Percentiles rank a stretch among this genome's conserved stretches.
These are phyloP conservation scores for Saccostrea glomerata DNA, from an alignment of 1,140 invertebrate species.

Conservation along the genomic window DNA sequence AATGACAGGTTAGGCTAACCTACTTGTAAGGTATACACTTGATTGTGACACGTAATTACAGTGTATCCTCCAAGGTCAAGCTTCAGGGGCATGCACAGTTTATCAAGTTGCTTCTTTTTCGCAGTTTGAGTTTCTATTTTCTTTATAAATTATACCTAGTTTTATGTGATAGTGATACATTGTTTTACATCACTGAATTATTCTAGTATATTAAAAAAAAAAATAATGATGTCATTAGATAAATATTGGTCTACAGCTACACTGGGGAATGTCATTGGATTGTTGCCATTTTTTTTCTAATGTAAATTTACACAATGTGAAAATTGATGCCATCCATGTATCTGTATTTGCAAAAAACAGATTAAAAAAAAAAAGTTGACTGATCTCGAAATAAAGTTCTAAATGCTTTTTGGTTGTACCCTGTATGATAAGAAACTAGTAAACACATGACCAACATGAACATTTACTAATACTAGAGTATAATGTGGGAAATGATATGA, in stretches of 20 bases:
- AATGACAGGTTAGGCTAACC: conserved; percentile 8
- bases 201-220: not conserved
- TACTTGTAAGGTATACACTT: conserved; percentile 22
- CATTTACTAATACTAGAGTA: too few species aligned
- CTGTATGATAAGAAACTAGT: too few species aligned
- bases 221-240: not conserved
- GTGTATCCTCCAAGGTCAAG: not conserved
- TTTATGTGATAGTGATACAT: not conserved
- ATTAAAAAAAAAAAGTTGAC: too few species aligned
- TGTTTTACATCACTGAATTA: not conserved
- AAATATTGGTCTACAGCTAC: not conserved
- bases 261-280: not conserved
- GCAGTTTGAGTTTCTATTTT: not conserved
- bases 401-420: too few species aligned
- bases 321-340: not conserved
- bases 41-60: conserved; percentile 3
- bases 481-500: not conserved
- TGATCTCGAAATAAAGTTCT: too few species aligned
- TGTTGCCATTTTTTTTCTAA: not conserved
- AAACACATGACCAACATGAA: too few species aligned
- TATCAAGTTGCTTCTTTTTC: conserved; percentile 1
- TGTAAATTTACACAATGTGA: not conserved
- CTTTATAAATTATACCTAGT: not conserved
- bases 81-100: not conserved
- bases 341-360: too few species aligned